A percentile compares a stretch with the other conserved stretches of the same genome.
These are phyloP conservation scores for Lamellibrachia luymesi DNA, from an alignment of 1,140 invertebrate species.

Conservation along the genomic window DNA sequence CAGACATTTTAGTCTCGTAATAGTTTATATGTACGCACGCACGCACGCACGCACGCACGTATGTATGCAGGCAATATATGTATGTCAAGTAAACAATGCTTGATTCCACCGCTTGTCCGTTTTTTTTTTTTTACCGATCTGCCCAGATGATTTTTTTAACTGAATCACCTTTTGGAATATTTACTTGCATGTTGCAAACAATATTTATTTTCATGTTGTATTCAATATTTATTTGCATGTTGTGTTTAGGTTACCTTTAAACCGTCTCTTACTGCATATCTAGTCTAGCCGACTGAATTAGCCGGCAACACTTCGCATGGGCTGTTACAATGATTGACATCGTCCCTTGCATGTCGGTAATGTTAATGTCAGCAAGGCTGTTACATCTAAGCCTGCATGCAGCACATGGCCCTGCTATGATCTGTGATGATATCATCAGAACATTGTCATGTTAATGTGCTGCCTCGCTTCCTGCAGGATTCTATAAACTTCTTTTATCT, in stretches of 20 bases:
- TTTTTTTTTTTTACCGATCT: too few species aligned
- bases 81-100: not conserved
- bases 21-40: not conserved
- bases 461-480: not conserved
- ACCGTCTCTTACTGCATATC: too few species aligned
- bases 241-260: not conserved
- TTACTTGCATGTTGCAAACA: too few species aligned
- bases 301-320: not conserved
- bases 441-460: not conserved
- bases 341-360: not conserved
- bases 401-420: not conserved
- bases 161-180: not conserved
- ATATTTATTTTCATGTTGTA: not conserved
- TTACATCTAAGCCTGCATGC: not conserved
- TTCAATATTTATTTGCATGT: not conserved
- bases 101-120: too few species aligned
- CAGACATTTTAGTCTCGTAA: not conserved
- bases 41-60: too few species aligned
- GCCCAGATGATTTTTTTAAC: not conserved
- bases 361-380: not conserved
- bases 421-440: not conserved
- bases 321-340: not conserved
- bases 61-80: not conserved
- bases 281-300: not conserved
- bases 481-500: not conserved